Evolutionary conservation across 2,888 invertebrate species (phyloP).

Genomic region (Leptothorax acervorum): DNA sequence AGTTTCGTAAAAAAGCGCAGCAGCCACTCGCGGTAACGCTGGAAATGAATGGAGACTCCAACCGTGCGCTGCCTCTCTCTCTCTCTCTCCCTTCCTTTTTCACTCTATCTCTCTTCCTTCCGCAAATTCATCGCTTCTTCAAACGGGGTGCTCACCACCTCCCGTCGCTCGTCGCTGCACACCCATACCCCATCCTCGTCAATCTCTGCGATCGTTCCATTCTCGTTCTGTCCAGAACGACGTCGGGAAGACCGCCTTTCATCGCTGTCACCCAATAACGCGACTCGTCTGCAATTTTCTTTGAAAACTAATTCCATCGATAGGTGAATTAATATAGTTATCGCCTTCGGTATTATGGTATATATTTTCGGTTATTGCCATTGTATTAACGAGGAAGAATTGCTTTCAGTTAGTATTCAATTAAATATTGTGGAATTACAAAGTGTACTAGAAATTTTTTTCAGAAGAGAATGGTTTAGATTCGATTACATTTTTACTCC

Average conservation of each 20-base stretch:
- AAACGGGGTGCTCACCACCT: conserved; percentile 1
- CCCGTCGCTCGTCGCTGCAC: conserved; percentile 18
- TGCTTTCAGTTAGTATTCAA: background rate
- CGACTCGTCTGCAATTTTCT: background rate
- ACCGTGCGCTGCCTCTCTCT: conserved; percentile 42
- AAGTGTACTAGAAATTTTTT: background rate
- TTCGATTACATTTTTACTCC: background rate
- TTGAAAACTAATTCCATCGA: background rate
- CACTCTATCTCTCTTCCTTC: conserved; percentile 10
- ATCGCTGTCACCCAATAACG: conserved; percentile 17
- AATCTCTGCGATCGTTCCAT: conserved; percentile 24
- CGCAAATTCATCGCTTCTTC: conserved; percentile 12
- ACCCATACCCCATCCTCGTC: conserved; percentile 16
- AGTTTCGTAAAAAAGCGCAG: conserved; percentile 79
- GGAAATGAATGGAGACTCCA: conserved; percentile 77
- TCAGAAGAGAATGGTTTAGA: background rate
- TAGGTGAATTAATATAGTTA: background rate
- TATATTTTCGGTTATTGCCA: too few species aligned
- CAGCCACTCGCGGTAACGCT: conserved; percentile 77
- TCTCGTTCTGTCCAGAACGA: conserved; percentile 2
- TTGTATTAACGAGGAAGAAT: background rate
- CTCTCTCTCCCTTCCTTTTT: background rate
- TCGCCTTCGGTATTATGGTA: background rate
- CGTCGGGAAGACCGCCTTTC: background rate
- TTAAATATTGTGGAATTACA: background rate